A percentile compares a stretch with the other conserved stretches of the same genome.
These are phyloP conservation scores for Euborellia annulipes DNA, from an alignment of 1,140 invertebrate species.

Conservation along the genomic window DNA sequence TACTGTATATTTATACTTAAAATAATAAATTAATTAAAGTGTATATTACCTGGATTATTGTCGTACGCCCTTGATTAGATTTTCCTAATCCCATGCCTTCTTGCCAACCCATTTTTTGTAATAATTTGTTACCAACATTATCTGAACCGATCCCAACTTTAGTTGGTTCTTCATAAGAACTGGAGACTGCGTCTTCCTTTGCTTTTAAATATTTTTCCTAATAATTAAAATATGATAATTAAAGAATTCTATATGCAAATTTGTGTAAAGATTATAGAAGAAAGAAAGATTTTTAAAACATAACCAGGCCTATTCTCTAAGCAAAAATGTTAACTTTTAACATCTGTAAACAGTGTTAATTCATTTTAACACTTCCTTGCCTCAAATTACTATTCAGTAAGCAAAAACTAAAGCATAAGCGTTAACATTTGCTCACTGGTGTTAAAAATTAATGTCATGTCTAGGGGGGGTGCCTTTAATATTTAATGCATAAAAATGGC, in stretches of 20 bases:
- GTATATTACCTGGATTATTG: slow-evolving; percentile 57
- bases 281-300: no score
- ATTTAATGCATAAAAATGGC: no score
- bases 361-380: no score
- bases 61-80: slow-evolving; percentile 81
- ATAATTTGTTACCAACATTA: slow-evolving; percentile 80
- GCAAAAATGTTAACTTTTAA: no score
- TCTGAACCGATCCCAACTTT: slow-evolving; percentile 63
- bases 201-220: slow-evolving; percentile 43
- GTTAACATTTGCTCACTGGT: no score
- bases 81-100: slow-evolving; percentile 90
- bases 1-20: background rate
- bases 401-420: no score
- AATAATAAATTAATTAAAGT: background rate
- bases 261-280: no score
- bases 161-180: slow-evolving; percentile 44
- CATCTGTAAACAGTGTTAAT: no score
- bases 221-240: slow-evolving; percentile 7
- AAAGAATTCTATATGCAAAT: background rate
- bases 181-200: slow-evolving; percentile 30
- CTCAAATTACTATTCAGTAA: no score
- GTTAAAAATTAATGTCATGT: no score
- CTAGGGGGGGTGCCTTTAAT: no score
- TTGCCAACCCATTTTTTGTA: slow-evolving; percentile 98
- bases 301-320: no score